Evolutionary conservation across 2,797 vertebrate genomes (phyloP).

Genomic region (Catharus ustulatus): DNA sequence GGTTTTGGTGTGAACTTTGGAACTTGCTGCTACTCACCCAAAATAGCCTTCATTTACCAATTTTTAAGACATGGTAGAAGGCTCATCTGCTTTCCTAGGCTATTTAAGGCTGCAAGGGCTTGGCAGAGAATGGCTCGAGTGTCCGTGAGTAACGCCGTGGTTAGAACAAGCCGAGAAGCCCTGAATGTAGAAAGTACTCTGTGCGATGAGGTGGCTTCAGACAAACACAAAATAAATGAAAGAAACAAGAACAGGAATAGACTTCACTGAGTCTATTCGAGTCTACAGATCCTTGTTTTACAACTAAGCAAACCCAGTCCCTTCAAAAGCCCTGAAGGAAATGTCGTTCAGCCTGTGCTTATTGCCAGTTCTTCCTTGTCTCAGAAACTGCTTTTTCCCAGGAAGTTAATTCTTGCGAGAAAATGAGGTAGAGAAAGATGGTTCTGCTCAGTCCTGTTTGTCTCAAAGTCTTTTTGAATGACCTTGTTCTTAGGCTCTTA

Average conservation of each 20-base stretch:
- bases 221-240: neutral
- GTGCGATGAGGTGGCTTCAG: neutral
- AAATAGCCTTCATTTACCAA: neutral
- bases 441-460: conserved; percentile 39
- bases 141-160: neutral
- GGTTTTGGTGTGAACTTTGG: neutral
- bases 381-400: conserved; percentile 20
- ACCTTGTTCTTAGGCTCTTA: conserved; percentile 43
- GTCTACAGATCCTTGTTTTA: neutral
- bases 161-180: neutral
- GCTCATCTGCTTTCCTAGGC: neutral
- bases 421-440: neutral
- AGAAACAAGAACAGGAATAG: neutral
- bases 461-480: conserved; percentile 24
- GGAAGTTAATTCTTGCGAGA: conserved; percentile 26
- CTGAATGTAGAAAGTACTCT: neutral
- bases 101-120: neutral
- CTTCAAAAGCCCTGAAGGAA: neutral
- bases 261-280: neutral
- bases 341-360: neutral
- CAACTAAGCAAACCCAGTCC: neutral
- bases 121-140: neutral
- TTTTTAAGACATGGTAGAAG: neutral
- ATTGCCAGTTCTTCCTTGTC: neutral
- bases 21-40: neutral